These are phyloP conservation scores for Eulithis testata DNA, from an alignment of 2,888 invertebrate genomes.

Conservation along the genomic window DNA sequence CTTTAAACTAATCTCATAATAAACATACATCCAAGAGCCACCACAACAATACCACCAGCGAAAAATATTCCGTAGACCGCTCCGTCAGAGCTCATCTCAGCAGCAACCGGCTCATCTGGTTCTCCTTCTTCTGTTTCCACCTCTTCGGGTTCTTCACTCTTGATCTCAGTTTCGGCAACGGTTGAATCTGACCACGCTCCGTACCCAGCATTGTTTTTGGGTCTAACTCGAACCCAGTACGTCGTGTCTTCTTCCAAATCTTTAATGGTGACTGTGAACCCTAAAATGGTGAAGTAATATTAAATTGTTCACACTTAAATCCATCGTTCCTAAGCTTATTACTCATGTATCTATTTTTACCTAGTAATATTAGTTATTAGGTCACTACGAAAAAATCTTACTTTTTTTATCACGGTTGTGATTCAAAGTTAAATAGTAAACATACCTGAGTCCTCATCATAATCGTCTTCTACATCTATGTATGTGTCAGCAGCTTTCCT, in stretches of 20 bases:
- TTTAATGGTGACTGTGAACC: constrained; percentile 42
- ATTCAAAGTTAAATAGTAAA: not conserved
- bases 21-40: constrained; percentile 61
- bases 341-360: no score
- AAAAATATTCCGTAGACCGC: constrained; percentile 70
- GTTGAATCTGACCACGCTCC: constrained; percentile 61
- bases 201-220: constrained; percentile 58
- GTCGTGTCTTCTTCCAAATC: constrained; percentile 56
- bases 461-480: constrained; percentile 10
- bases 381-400: not conserved
- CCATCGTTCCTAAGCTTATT: no score
- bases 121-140: constrained; percentile 38
- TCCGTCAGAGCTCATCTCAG: constrained; percentile 22
- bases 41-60: constrained; percentile 59
- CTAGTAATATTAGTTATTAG: not conserved
- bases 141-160: constrained; percentile 26
- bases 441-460: constrained; percentile 10
- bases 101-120: constrained; percentile 29
- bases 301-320: no score
- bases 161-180: constrained; percentile 43
- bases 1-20: constrained; percentile 56
- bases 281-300: constrained; percentile 41
- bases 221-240: constrained; percentile 64
- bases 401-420: no score
- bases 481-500: constrained; percentile 3